Base-by-base conservation (phyloP, 2,113 vertebrate genomes). In the Heterochromis multidens region DNA sequence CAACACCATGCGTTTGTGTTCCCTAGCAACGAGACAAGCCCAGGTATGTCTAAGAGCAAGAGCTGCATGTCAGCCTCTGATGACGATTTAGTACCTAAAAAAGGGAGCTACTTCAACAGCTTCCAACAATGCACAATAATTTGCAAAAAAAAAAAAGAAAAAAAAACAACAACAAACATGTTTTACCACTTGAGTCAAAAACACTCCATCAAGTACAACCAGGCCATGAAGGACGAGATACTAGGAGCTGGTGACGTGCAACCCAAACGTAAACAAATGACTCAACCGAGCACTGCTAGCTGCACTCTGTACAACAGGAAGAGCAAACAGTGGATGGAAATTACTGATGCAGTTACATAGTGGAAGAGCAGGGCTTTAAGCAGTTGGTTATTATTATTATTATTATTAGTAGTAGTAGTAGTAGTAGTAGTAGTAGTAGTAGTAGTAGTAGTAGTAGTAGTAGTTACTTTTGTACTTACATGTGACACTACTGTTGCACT, bases 1-100 rank as follows among this genome's bases (percentile, higher is more conserved):
- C 1, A 25, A 67, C 0, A 43, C 37, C n/a, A 27, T 67, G 63
- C 0, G 0, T 43, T 46, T 23, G 43, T 25, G 37, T 43, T 67
- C 37, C 37, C 37, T 23, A 10, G 4, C 14, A 70, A 43, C 25
- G 37, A 46, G 25, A 70, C 14, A 27, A 70, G 23, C 63, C 63
- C 25, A 70, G 23, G 63, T 46, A 37, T 19, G 63, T 17, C 13
- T 65, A 19, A 37, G 33, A 65, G 33, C 21, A n/a, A 11, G 9
- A 11, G 37, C n/a, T 21, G 23, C 37, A 67, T 1, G 37, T 46
- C 63, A 27, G 37, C 37, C 63, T 65, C 33, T 46, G 23, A 70
- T 27, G 63, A 46, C 0, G 0, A 40, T 46, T 46, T 46, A 46
- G 65, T 27, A 25, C 37, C 37, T 46, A 2, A 46, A 6, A n/a